These are phyloP conservation scores for Musca domestica DNA, from an alignment of 1,140 invertebrate genomes.

Conservation along the genomic window DNA sequence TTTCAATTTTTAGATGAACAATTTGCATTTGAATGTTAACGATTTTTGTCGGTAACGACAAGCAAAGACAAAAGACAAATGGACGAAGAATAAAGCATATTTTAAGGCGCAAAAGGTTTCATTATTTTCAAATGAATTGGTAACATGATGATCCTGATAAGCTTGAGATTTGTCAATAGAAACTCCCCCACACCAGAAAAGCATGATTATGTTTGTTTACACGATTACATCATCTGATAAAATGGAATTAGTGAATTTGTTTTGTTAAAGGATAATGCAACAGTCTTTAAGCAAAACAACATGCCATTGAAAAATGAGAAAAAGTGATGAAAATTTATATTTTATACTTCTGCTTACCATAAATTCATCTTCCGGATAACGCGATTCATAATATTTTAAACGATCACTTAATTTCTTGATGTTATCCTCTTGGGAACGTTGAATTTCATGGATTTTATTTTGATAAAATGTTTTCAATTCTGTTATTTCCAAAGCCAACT, in stretches of 20 bases:
- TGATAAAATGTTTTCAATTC: conserved; percentile 48
- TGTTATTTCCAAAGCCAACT: conserved; percentile 34
- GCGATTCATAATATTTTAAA: conserved; percentile 42
- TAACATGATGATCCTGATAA: no score
- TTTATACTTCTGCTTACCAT: conserved; percentile 33
- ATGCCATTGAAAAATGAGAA: conserved; percentile 2
- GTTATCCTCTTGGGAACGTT: conserved; percentile 37
- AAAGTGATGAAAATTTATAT: background rate
- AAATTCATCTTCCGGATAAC: conserved; percentile 47
- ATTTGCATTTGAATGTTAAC: no score
- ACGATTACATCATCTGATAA: background rate
- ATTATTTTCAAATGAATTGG: no score
- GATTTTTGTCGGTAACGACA: no score
- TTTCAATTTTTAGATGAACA: no score
- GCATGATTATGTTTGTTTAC: conserved; percentile 11
- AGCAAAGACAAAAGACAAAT: no score
- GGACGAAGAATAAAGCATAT: background rate
- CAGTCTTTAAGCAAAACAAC: conserved; percentile 6
- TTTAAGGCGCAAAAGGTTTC: no score
- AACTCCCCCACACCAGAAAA: conserved; percentile 1
- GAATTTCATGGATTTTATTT: conserved; percentile 43
- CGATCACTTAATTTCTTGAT: conserved; percentile 40
- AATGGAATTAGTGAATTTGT: background rate
- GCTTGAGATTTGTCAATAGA: no score
- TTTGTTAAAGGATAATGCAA: background rate